Conservation (phyloP, 2,113 vertebrate genomes). For the Zosterops hypoxanthus region DNA sequence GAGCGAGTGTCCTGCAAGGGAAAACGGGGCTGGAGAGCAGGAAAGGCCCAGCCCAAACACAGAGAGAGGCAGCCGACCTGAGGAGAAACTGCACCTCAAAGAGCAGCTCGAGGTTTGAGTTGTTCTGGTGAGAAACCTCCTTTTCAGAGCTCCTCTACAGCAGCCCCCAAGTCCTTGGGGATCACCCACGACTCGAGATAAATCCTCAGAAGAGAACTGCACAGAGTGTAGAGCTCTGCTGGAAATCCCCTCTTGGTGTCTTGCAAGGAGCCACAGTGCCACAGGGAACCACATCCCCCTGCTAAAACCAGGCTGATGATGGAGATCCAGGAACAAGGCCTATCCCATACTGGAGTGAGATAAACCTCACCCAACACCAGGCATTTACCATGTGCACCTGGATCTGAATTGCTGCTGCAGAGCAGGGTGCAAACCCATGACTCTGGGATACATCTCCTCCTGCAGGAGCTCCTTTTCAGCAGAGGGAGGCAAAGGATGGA, state of each 20-base stretch:
- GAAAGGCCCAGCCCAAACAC: background rate
- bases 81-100: background rate
- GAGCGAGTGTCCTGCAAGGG: slow-evolving; percentile 82
- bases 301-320: accelerated
- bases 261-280: background rate
- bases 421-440: background rate
- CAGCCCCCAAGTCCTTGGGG: background rate
- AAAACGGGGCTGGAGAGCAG: background rate
- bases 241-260: background rate
- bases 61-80: accelerated
- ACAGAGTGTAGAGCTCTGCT: background rate
- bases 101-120: background rate
- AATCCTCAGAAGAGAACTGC: background rate
- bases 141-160: background rate
- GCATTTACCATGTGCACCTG: background rate
- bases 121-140: background rate
- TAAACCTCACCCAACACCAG: background rate
- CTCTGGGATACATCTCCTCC: background rate
- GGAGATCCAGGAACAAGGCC: background rate
- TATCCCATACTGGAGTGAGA: background rate
- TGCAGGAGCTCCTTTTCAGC: background rate
- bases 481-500: background rate
- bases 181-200: accelerated
- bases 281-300: background rate
- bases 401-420: background rate